These are phyloP conservation scores for Julus scandinavius DNA, from an alignment of 2,888 invertebrate genomes.

Conservation along the genomic window DNA sequence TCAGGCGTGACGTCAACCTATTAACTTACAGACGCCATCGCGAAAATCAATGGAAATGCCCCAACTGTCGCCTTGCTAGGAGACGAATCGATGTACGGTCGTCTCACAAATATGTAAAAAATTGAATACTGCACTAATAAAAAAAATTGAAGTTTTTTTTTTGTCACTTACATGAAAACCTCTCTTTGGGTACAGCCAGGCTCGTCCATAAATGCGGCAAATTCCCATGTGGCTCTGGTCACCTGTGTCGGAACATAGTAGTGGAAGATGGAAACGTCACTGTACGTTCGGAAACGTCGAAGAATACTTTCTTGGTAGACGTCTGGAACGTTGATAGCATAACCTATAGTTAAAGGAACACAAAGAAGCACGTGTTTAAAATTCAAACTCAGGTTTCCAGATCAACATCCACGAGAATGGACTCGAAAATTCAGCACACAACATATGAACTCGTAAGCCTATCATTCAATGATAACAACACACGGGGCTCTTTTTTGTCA, in stretches of 20 bases:
- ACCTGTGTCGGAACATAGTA: constrained; percentile 68
- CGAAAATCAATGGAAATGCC: constrained; percentile 1
- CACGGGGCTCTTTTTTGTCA: too few species aligned
- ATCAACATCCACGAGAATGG: too few species aligned
- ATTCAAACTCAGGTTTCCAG: too few species aligned
- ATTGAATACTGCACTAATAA: not conserved
- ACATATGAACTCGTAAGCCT: too few species aligned
- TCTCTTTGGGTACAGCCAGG: constrained; percentile 66
- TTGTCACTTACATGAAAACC: constrained; percentile 67
- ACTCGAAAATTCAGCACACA: not conserved
- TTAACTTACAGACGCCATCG: constrained; percentile 4
- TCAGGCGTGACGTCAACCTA: constrained; percentile 5
- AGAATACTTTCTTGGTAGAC: constrained; percentile 69
- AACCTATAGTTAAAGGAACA: not conserved
- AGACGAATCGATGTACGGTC: not conserved
- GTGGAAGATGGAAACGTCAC: constrained; percentile 68
- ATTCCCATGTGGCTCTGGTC: constrained; percentile 69
- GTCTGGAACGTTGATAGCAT: constrained; percentile 63
- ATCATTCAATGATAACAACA: too few species aligned
- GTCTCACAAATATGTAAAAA: not conserved
- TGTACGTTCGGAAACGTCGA: constrained; percentile 68
- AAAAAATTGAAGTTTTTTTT: not conserved
- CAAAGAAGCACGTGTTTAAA: too few species aligned
- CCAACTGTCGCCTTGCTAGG: not conserved
- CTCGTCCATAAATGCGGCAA: constrained; percentile 69